Base-by-base conservation (phyloP, 2,797 vertebrate species). In the Fringilla coelebs region DNA sequence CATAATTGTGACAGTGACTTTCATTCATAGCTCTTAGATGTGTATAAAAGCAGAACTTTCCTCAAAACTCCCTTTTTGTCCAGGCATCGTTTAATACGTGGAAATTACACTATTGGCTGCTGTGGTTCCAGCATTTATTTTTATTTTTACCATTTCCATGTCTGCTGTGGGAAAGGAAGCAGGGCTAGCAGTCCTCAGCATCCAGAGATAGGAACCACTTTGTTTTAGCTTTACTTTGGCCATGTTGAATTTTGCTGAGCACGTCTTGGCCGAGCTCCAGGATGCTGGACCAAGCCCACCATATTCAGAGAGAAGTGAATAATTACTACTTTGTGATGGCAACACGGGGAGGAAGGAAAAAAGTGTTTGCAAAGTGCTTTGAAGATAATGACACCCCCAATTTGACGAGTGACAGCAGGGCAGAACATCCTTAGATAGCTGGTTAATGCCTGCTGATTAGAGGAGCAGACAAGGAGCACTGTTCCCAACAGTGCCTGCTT, bases 131-230 rank as follows among this genome's bases (percentile, higher is more conserved):
- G 52, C 63, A 16, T 79, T 90, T 92, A 31, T 86, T 93, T 82
- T 88, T 85, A 48, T 92, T 94, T 94, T 88, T 85, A 74, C 67
- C 58, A n/a, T 94, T 93, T 94, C 91, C 93, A 67, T 2, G 49
- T 67, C 49, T 85, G 68, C 91, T 77, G 49, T 68, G 85, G 82
- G 91, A 61, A 78, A 54, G 94, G 94, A 92, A 93, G 85, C 41
- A 11, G 20, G 0, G 3, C 65, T 32, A n/a, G 89, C 65, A 20
- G 16, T 31, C 85, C 43, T 34, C 36, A 80, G 52, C 91, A 88
- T 77, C 95, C 89, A 36, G 68, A 93, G 88, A 91, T 68, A 93
- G 96, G 89, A 88, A 55, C 73, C 40, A 13, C 54, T 89, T 91
- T 83, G 85, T 49, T 88, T 91, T 13, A 94, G 84, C 91, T 85